Conservation (phyloP, 2,888 invertebrate genomes). For the Papilio protenor region DNA sequence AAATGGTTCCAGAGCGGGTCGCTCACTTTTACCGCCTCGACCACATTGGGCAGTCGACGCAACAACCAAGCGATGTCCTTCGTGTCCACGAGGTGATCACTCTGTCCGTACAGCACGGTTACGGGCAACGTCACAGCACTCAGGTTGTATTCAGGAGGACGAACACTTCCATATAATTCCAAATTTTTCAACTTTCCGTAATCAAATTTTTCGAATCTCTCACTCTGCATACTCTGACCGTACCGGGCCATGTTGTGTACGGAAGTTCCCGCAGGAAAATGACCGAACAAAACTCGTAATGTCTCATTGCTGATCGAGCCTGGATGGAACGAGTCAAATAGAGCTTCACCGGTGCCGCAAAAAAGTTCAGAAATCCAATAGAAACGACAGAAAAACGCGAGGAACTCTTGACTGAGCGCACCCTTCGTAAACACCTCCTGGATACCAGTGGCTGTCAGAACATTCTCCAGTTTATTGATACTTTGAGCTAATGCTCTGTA, state of each 20-base stretch:
- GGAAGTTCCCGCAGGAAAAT: constrained; percentile 60
- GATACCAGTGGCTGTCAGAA: constrained; percentile 37
- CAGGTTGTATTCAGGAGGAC: constrained; percentile 59
- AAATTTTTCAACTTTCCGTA: constrained; percentile 57
- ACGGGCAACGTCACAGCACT: constrained; percentile 55
- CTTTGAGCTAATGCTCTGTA: constrained; percentile 83
- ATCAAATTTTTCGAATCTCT: constrained; percentile 55
- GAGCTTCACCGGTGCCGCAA: constrained; percentile 41
- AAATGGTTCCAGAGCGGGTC: constrained; percentile 56
- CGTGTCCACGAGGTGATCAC: constrained; percentile 57
- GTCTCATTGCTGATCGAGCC: constrained; percentile 51
- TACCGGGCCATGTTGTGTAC: constrained; percentile 58
- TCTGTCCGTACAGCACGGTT: constrained; percentile 53
- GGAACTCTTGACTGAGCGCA: constrained; percentile 34
- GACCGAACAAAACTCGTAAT: constrained; percentile 47
- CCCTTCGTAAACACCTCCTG: constrained; percentile 46
- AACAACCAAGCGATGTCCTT: constrained; percentile 53
- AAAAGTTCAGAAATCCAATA: constrained; percentile 50
- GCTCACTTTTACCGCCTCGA: constrained; percentile 41
- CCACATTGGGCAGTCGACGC: constrained; percentile 54
- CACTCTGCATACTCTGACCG: constrained; percentile 52
- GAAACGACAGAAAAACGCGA: constrained; percentile 63
- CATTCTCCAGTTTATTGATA: constrained; percentile 66
- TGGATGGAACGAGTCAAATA: constrained; percentile 46
- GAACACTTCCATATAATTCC: constrained; percentile 50